A percentile compares a stretch with the other conserved stretches of the same genome.
These are phyloP conservation scores for Aphaenogaster rudis DNA, from an alignment of 1,140 invertebrate species.

Conservation along the genomic window DNA sequence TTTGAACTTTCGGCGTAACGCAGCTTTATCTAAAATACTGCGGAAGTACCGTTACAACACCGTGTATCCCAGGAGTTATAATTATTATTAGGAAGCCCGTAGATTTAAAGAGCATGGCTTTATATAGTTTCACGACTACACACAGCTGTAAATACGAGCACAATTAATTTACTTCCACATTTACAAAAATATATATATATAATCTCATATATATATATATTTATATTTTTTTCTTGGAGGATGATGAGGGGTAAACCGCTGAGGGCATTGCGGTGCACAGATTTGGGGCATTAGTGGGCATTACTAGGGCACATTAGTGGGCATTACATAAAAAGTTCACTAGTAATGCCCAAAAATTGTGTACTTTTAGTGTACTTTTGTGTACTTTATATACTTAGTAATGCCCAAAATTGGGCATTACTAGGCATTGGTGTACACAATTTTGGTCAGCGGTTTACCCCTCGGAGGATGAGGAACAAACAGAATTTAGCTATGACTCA, in stretches of 20 bases:
- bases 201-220: neutral
- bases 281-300: too few relatives aligned
- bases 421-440: too few relatives aligned
- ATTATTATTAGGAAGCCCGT: neutral
- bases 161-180: neutral
- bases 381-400: too few relatives aligned
- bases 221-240: neutral
- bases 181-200: neutral
- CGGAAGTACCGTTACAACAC: neutral
- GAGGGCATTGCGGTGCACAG: too few relatives aligned
- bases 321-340: too few relatives aligned
- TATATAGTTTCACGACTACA: neutral
- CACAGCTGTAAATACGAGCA: neutral
- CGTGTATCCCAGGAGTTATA: neutral
- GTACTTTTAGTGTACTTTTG: too few relatives aligned
- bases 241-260: too few relatives aligned
- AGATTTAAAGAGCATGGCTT: neutral
- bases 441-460: too few relatives aligned
- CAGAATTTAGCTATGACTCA: neutral
- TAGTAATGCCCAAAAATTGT: too few relatives aligned
- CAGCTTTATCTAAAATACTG: neutral
- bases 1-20: slow-evolving; percentile 13
- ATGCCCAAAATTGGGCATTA: too few relatives aligned
- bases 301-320: too few relatives aligned
- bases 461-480: too few relatives aligned